Evolutionary conservation across 2,113 vertebrate genomes (phyloP).

Genomic region (Fulica atra): DNA sequence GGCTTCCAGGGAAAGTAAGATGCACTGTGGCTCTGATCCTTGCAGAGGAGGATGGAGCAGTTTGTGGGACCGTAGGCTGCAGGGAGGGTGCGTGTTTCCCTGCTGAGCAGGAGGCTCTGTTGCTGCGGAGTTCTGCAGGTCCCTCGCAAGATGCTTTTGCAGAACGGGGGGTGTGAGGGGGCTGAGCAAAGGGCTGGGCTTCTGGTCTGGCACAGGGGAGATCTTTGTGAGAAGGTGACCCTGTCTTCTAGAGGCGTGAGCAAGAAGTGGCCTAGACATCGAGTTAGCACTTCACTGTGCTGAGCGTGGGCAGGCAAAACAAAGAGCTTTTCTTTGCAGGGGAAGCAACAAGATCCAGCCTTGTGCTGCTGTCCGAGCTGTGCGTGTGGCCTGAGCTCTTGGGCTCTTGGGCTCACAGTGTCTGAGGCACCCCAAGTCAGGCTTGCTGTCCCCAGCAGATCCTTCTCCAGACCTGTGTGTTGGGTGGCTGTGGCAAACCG

Average conservation of each 20-base stretch:
- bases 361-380: background rate
- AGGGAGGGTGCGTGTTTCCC: background rate
- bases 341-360: background rate
- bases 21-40: background rate
- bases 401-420: background rate
- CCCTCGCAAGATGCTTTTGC: background rate
- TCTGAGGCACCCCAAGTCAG: background rate
- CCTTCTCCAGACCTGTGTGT: background rate
- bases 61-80: background rate
- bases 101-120: background rate
- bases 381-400: background rate
- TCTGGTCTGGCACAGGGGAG: background rate
- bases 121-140: background rate
- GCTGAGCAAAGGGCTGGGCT: background rate
- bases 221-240: background rate
- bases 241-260: background rate
- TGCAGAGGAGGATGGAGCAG: background rate
- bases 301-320: background rate
- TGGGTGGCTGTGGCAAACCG: background rate
- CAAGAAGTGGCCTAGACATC: background rate
- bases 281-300: background rate
- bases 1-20: conserved; percentile 93
- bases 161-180: background rate
- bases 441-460: background rate
- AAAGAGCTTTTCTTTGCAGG: background rate